These are phyloP conservation scores for Trachops cirrhosus DNA, from an alignment of 2,797 vertebrate species.

Conservation along the genomic window DNA sequence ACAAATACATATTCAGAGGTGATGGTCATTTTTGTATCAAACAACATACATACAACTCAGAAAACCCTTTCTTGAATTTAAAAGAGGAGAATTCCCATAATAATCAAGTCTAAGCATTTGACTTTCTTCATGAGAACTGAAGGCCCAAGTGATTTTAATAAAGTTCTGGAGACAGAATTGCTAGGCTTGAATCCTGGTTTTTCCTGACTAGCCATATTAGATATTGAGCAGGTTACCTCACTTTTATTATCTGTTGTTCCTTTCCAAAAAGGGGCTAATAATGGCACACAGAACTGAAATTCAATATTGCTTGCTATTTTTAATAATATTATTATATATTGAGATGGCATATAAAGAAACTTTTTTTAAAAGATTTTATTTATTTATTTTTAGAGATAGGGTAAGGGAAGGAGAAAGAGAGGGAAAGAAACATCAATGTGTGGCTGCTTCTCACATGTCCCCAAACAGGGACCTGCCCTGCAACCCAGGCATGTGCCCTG, in stretches of 20 bases:
- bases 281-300: not conserved
- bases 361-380: no score
- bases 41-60: not conserved
- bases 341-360: not conserved
- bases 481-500: no score
- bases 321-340: not conserved
- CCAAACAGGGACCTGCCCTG: no score
- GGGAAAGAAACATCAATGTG: no score
- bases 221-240: not conserved
- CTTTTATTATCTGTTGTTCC: not conserved
- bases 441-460: no score
- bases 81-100: not conserved
- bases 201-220: not conserved
- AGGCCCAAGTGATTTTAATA: not conserved
- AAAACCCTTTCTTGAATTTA: not conserved
- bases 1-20: not conserved
- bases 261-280: not conserved
- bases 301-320: not conserved
- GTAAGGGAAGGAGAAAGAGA: no score
- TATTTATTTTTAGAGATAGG: no score
- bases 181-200: not conserved
- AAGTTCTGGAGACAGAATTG: not conserved
- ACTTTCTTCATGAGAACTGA: not conserved
- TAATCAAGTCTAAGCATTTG: not conserved
- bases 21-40: not conserved